These are phyloP conservation scores for Fissipunctia ypsillon DNA, from an alignment of 2,888 invertebrate genomes.

Conservation along the genomic window DNA sequence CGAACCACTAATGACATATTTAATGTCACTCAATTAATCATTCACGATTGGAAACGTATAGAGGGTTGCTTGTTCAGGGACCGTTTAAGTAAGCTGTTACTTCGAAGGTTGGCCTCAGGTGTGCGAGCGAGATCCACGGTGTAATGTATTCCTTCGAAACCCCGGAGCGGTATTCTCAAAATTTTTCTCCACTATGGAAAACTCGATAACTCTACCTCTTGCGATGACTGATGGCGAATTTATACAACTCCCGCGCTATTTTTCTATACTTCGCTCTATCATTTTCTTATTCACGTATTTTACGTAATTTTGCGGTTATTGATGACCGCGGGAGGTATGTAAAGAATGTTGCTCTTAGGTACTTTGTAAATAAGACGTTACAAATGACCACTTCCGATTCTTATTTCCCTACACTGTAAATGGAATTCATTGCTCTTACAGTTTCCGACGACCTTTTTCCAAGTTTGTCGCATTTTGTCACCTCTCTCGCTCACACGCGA, in stretches of 20 bases:
- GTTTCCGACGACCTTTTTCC: slow-evolving; percentile 33
- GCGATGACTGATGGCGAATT: slow-evolving; percentile 61
- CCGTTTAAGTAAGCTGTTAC: slow-evolving; percentile 59
- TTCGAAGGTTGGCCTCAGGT: slow-evolving; percentile 61
- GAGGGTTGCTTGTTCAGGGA: slow-evolving; percentile 38
- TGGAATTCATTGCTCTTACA: slow-evolving; percentile 31
- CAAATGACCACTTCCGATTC: slow-evolving; percentile 20
- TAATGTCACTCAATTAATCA: slow-evolving; percentile 62
- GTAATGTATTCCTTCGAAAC: slow-evolving; percentile 74
- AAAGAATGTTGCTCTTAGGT: background rate
- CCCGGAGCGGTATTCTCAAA: slow-evolving; percentile 41
- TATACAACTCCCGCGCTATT: slow-evolving; percentile 56
- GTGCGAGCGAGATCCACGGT: slow-evolving; percentile 62
- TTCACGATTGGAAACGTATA: slow-evolving; percentile 40
- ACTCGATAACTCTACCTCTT: slow-evolving; percentile 54
- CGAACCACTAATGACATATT: slow-evolving; percentile 49
- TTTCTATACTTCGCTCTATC: slow-evolving; percentile 39
- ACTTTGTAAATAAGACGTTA: slow-evolving; percentile 12
- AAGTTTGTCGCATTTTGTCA: too few species aligned
- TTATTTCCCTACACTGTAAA: slow-evolving; percentile 8
- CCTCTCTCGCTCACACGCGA: too few species aligned
- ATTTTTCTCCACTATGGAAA: slow-evolving; percentile 52
- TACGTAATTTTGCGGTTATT: slow-evolving; percentile 41
- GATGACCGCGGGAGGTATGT: background rate
- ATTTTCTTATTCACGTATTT: slow-evolving; percentile 39